These are phyloP conservation scores for Junonia oenone DNA, from an alignment of 2,888 invertebrate genomes.

Conservation along the genomic window DNA sequence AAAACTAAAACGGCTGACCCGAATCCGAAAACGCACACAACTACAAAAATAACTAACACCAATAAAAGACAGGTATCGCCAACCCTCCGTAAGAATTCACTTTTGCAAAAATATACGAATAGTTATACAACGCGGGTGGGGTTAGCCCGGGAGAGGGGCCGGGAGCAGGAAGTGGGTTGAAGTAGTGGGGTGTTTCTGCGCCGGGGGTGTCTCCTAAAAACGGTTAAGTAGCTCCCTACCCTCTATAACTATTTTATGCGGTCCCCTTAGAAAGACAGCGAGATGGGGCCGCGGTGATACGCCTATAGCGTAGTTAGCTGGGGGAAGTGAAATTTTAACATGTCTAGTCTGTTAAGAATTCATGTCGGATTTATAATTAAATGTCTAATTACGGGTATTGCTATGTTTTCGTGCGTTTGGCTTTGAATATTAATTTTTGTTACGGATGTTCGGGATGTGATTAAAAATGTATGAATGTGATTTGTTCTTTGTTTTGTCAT, in stretches of 20 bases:
- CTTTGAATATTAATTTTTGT: conserved; percentile 37
- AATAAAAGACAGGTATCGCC: conserved; percentile 69
- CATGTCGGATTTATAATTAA: conserved; percentile 75
- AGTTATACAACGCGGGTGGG: conserved; percentile 57
- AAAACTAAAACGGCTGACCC: conserved; percentile 75
- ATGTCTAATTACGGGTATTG: conserved; percentile 70
- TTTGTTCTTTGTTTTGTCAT: background rate
- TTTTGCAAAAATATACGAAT: conserved; percentile 75
- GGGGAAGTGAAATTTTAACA: conserved; percentile 77
- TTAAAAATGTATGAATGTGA: background rate
- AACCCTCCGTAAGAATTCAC: conserved; percentile 72
- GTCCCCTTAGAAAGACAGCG: conserved; percentile 79
- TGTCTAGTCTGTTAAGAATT: conserved; percentile 75
- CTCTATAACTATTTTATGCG: conserved; percentile 79
- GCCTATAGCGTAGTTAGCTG: conserved; percentile 57
- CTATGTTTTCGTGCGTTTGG: conserved; percentile 42
- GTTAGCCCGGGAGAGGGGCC: conserved; percentile 37
- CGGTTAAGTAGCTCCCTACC: conserved; percentile 77
- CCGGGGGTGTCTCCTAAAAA: conserved; percentile 78
- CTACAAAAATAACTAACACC: conserved; percentile 60
- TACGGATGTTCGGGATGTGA: conserved; percentile 35
- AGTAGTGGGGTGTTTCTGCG: conserved; percentile 66
- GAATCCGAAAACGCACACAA: conserved; percentile 57
- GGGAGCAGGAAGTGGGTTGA: conserved; percentile 70
- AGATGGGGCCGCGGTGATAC: conserved; percentile 70